phyloP scores from a whole-genome alignment of 2,113 vertebrate genomes.

The Otus sunia region DNA sequence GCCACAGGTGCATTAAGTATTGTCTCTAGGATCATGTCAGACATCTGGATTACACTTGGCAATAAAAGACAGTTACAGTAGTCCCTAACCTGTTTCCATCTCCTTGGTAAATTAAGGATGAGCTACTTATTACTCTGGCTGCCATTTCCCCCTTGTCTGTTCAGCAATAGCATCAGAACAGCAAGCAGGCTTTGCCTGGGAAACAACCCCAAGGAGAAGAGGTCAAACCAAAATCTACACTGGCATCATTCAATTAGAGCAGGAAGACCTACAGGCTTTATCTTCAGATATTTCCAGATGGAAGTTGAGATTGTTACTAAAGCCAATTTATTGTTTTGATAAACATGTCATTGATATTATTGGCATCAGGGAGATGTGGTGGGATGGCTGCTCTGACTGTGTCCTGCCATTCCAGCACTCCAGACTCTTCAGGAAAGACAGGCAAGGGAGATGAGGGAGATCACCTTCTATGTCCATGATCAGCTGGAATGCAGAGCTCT shows the following conservation, averaged over 20 bases:
- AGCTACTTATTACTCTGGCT: not conserved
- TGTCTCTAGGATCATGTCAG: not conserved
- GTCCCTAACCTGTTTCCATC: not conserved
- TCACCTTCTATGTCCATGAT: too few relatives aligned
- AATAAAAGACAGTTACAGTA: not conserved
- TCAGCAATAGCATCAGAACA: not conserved
- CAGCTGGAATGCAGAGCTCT: too few relatives aligned
- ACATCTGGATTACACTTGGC: not conserved
- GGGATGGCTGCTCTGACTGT: too few relatives aligned
- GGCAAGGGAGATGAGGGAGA: too few relatives aligned
- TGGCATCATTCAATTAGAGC: fast-evolving
- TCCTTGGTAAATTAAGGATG: not conserved
- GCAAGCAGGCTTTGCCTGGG: not conserved
- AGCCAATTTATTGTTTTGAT: not conserved
- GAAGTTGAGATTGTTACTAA: not conserved
- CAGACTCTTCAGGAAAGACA: too few relatives aligned
- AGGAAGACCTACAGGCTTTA: not conserved
- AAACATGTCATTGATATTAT: not conserved
- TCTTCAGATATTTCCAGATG: not conserved
- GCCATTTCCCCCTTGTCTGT: not conserved
- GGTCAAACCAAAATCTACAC: not conserved
- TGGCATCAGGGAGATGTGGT: too few relatives aligned
- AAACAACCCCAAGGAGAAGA: not conserved
- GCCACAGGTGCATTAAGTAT: not conserved
- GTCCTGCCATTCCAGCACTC: too few relatives aligned